Base-by-base conservation (phyloP, 2,888 invertebrate genomes). In the Cacoxenus indagator region DNA sequence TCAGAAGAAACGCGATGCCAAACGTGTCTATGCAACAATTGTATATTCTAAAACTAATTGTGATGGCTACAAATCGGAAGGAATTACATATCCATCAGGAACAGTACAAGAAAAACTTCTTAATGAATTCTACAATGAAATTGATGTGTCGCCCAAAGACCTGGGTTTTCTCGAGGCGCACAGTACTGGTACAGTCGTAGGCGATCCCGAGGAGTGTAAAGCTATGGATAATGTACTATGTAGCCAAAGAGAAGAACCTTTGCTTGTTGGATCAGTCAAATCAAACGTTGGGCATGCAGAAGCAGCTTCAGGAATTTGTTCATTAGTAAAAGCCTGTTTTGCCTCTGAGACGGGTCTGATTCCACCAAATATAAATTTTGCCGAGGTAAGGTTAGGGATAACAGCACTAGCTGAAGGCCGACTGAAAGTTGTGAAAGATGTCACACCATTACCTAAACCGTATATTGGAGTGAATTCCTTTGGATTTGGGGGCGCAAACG, bases 271-370 rank as follows among this genome's bases (percentile, higher is more conserved):
- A 1, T 96, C 97, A 0, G 92, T 97, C 37, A 98, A 98, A 86
- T 96, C 97, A 0, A 98, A 97, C 87, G 91, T 97, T 86, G 98
- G 98, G 0, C 98, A 98, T 87, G 91, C 95, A 0, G 98, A 98
- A 85, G 94, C 97, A 0, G 92, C 92, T 1, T 94, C 95, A 4
- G 95, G 96, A 8, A 89, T 96, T 1, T 95, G 95, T 76, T 94
- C 95, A 0, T 86, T 97, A 70, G 92, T 93, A 0, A 97, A 97
- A 90, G 94, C 92, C 74, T 84, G 95, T 62, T 91, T 96, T 64
- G 93, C 95, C 0, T 95, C 96, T 90, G 94, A 96, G 83, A 91
- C 91, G 3, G 93, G 94, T 0, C 88, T 90, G 24, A 91, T 98
- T 61, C 94, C 97, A 0, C 95, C 96, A 2, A 98, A 98, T 85